phyloP scores from a whole-genome alignment of 2,797 vertebrate genomes.

The Sternotherus odoratus region DNA sequence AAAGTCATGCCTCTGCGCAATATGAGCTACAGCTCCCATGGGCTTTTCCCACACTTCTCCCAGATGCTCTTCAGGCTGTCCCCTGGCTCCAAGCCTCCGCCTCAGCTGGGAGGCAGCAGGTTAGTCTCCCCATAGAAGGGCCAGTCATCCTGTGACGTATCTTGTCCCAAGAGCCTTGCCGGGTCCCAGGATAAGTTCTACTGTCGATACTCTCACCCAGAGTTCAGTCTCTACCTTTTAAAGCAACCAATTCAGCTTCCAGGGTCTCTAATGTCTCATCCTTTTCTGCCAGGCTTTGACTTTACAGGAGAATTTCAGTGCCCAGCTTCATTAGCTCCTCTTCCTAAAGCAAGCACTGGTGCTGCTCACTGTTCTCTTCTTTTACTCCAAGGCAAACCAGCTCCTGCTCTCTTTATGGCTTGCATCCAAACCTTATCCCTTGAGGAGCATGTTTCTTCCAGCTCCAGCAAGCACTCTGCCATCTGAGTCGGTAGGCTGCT shows the following conservation, averaged over 20 bases:
- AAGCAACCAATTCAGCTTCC: neutral
- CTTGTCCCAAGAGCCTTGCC: neutral
- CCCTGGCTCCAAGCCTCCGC: neutral
- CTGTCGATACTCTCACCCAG: constrained; percentile 1
- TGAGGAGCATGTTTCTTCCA: accelerated
- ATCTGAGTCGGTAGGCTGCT: neutral
- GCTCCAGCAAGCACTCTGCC: neutral
- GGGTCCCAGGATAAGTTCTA: neutral
- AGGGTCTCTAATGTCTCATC: neutral
- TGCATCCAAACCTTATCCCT: neutral
- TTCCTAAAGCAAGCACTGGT: neutral
- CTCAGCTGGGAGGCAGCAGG: neutral
- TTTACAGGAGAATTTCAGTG: neutral
- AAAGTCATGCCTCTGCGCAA: neutral
- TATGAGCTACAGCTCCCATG: neutral
- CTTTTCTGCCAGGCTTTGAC: neutral
- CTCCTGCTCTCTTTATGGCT: neutral
- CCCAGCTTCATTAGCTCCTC: neutral
- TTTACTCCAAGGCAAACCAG: neutral
- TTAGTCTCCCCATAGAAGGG: neutral
- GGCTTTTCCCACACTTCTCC: neutral
- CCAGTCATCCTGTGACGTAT: neutral
- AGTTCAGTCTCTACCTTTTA: constrained; percentile 27
- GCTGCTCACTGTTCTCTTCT: neutral
- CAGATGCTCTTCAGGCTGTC: neutral